Evolutionary conservation across 2,113 vertebrate genomes (phyloP).

Genomic region (Phaetusa simplex): DNA sequence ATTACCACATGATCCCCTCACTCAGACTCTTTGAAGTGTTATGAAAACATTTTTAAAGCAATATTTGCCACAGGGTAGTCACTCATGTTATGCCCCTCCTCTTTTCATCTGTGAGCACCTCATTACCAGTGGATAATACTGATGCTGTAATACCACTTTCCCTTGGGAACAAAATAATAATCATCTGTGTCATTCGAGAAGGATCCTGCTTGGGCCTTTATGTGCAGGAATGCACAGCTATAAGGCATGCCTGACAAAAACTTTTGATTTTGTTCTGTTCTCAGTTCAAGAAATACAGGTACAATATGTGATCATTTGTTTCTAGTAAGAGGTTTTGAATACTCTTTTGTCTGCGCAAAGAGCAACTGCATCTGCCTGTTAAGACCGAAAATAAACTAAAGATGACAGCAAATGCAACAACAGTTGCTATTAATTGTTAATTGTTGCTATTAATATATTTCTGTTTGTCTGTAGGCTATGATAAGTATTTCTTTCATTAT

Average conservation of each 20-base stretch:
- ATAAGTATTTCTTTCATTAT: background rate
- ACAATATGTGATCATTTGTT: background rate
- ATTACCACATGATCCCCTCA: constrained; percentile 40
- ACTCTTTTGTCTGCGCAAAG: background rate
- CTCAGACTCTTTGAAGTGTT: constrained; percentile 48
- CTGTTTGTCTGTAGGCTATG: background rate
- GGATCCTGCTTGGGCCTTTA: background rate
- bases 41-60: constrained; percentile 60
- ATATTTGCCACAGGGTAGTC: constrained; percentile 55
- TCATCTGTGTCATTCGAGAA: constrained; percentile 11
- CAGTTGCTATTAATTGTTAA: no score
- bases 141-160: constrained; percentile 34
- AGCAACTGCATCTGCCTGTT: background rate
- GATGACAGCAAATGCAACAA: background rate
- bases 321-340: background rate
- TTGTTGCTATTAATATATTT: background rate
- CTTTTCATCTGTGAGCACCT: constrained; percentile 42
- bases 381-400: constrained; percentile 6
- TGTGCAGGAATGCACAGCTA: background rate
- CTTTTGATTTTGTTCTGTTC: background rate
- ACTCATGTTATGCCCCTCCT: constrained; percentile 1
- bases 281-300: background rate
- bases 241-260: background rate
- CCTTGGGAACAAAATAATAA: constrained; percentile 42
- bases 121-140: constrained; percentile 46